Percentiles rank a stretch among this genome's conserved stretches.
Conservation (phyloP, 1,140 invertebrate genomes). For the Paramacrobiotus metropolitanus region DNA sequence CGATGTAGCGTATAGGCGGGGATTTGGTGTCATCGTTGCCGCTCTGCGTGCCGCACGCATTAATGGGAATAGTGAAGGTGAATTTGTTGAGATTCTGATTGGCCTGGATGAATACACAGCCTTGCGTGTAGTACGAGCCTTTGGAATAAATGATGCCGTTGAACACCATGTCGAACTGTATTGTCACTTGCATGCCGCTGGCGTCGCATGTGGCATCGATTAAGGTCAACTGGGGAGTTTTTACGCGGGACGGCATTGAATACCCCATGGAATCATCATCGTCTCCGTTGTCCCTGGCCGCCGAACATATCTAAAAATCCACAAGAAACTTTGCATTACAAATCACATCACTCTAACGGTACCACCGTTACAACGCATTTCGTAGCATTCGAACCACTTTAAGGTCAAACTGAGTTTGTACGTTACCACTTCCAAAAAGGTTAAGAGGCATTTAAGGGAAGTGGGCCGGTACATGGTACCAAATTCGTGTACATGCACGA, state of each 20-base stretch:
- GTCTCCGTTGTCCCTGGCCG: not conserved
- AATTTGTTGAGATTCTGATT: slow-evolving; percentile 42
- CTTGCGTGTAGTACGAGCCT: slow-evolving; percentile 40
- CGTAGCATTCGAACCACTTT: too few species aligned
- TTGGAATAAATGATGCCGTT: slow-evolving; percentile 58
- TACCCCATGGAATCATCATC: not conserved
- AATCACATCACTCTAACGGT: not conserved
- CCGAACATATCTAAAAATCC: not conserved
- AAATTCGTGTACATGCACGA: too few species aligned
- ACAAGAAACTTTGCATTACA: not conserved
- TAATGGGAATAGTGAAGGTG: slow-evolving; percentile 45
- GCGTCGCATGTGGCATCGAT: slow-evolving; percentile 51
- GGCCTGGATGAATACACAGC: slow-evolving; percentile 43
- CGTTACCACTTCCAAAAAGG: too few species aligned
- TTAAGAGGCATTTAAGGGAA: too few species aligned
- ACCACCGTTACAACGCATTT: too few species aligned
- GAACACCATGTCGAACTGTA: slow-evolving; percentile 48
- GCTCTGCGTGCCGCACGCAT: slow-evolving; percentile 52
- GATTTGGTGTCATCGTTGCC: slow-evolving; percentile 43
- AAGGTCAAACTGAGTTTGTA: too few species aligned
- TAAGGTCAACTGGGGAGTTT: slow-evolving; percentile 45
- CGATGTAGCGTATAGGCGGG: slow-evolving; percentile 30
- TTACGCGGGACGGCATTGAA: slow-evolving; percentile 20
- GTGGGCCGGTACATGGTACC: too few species aligned
- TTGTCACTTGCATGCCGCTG: slow-evolving; percentile 53